Evolutionary conservation across 2,797 vertebrate species (phyloP).

Genomic region (Centroberyx gerrardi): DNA sequence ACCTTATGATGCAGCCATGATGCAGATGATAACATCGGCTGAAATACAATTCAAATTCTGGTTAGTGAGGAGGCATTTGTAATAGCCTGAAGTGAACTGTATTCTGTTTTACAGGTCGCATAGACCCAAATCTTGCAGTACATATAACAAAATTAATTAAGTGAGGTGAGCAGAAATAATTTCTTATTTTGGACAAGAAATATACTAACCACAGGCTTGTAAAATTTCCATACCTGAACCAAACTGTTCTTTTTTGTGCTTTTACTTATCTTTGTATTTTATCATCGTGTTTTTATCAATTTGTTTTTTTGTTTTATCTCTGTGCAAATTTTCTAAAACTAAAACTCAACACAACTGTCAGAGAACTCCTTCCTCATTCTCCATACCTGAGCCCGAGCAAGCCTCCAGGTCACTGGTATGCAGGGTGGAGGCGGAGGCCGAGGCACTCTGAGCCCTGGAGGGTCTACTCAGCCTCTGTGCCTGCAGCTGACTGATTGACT

Average conservation of each 20-base stretch:
- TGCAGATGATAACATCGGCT: background rate
- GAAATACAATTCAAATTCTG: background rate
- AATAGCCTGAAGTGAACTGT: no score
- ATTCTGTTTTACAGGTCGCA: no score
- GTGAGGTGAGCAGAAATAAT: no score
- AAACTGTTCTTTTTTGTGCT: no score
- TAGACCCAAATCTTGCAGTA: no score
- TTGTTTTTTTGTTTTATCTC: background rate
- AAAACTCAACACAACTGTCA: background rate
- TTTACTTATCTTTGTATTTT: no score
- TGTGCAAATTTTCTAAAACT: background rate
- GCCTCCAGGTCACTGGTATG: slow-evolving; percentile 91
- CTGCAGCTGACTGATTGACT: slow-evolving; percentile 92
- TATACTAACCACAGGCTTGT: no score
- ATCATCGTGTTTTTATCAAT: background rate
- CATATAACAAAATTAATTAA: no score
- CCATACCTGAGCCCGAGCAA: slow-evolving; percentile 83
- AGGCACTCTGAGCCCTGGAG: slow-evolving; percentile 83
- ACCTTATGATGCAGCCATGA: background rate
- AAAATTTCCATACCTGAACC: no score
- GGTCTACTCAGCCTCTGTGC: slow-evolving; percentile 83
- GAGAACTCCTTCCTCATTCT: background rate
- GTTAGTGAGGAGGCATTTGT: background rate
- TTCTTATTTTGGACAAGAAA: no score
- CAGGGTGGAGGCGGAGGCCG: slow-evolving; percentile 88